Base-by-base conservation (phyloP, 1,140 invertebrate species). In the Drosophila kanapiae region DNA sequence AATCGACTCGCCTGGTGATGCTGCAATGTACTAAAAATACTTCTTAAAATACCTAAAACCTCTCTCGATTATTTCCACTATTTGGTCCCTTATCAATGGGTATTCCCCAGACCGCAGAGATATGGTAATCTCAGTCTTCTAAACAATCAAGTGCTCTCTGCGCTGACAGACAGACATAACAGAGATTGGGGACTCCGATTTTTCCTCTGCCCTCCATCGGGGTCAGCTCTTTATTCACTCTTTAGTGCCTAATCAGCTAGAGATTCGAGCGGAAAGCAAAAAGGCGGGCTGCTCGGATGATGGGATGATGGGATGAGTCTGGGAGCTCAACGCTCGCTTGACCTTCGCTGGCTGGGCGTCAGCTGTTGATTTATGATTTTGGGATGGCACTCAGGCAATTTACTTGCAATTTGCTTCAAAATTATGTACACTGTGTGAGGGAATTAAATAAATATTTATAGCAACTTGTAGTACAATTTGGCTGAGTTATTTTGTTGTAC, bases 391-490 rank as follows among this genome's bases (percentile, higher is more conserved):
- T 11, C 29, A 54, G 42, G 6, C 68, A 77, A 77, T 80, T 82
- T 71, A 59, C 61, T 63, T 63, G 71, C 76, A 72, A 80, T 82
- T 83, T 82, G 79, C 62, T 74, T 2, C 68, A 13, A 23, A 58
- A 54, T 14, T 10, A 23, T 45, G 4, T 23, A 43, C 7, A 16
- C n/a, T 45, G 29, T n/a, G 38, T 14, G n/a, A n/a, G 23, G 27
- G 13, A 63, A 40, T 37, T 23, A 23, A 23, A 23, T 23, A 23
- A 23, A 23, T 23, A 23, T 23, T 23, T 23, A 23, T 23, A 23
- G 23, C 23, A 23, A 23, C 3, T 23, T 23, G 23, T 23, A 23
- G 23, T 23, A 23, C 23, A 23, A 23, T 23, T 2, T 23, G 23
- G 23, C 23, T 2, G 1, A 23, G 23, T 23, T 23, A 23, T 23